Conservation (phyloP, 2,888 invertebrate genomes). For the Kryphioiulus occultus region DNA sequence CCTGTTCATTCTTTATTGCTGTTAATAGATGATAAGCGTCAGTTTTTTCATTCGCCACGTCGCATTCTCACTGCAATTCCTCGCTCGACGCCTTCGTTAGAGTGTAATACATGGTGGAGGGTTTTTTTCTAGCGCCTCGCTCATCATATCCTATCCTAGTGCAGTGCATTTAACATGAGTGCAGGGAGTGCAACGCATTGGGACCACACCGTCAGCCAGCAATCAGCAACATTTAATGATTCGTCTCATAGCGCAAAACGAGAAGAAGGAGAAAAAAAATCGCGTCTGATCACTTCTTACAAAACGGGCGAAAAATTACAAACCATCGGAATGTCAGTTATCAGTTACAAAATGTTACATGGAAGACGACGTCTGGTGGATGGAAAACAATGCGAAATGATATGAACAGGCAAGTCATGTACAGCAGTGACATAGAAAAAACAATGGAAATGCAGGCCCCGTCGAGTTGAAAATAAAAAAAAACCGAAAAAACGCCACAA, state of each 20-base stretch:
- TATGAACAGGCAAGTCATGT: constrained; percentile 25
- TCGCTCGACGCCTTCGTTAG: not conserved
- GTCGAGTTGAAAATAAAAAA: not conserved
- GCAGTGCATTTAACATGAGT: constrained; percentile 27
- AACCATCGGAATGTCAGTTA: constrained; percentile 7
- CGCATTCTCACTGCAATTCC: not conserved
- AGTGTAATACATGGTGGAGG: not conserved
- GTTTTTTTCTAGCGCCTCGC: not conserved
- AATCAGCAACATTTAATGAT: constrained; percentile 30
- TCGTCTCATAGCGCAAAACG: not conserved
- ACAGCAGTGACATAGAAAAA: not conserved
- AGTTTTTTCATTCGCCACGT: not conserved
- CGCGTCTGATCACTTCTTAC: not conserved
- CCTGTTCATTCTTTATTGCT: constrained; percentile 35
- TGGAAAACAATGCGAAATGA: constrained; percentile 26
- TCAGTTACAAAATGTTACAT: constrained; percentile 13
- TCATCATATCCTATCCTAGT: not conserved
- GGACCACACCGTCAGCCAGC: not conserved
- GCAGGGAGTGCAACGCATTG: constrained; percentile 1
- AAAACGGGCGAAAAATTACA: not conserved
- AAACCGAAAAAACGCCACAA: not conserved
- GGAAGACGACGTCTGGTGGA: constrained; percentile 20
- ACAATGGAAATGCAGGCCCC: not conserved
- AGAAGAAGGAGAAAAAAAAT: not conserved
- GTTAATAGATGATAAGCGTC: not conserved